Evolutionary conservation across 2,113 vertebrate species (phyloP).

Genomic region (Bubalus kerabau): DNA sequence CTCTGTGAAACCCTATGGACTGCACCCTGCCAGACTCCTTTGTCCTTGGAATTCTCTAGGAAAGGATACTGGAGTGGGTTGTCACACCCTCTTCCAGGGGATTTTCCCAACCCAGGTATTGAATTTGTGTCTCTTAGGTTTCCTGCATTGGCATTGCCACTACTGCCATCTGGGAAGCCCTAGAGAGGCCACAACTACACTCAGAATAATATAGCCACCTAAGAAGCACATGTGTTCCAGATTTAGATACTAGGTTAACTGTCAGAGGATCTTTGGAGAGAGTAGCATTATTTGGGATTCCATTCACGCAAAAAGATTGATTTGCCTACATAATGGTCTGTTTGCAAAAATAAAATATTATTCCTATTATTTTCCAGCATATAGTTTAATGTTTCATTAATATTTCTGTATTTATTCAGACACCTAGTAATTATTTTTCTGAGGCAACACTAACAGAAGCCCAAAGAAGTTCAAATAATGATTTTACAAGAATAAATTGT

Average conservation of each 20-base stretch:
- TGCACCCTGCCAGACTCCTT: not conserved
- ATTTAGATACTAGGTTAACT: not conserved
- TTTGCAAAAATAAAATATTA: conserved; percentile 28
- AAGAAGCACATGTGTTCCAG: not conserved
- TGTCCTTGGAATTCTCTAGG: not conserved
- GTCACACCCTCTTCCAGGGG: not conserved
- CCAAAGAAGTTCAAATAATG: conserved; percentile 26
- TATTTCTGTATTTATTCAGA: conserved; percentile 43
- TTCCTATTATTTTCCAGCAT: not conserved
- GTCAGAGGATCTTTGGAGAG: not conserved
- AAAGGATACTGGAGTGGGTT: not conserved
- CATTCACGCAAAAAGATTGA: not conserved
- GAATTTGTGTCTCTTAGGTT: not conserved
- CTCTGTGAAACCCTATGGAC: not conserved
- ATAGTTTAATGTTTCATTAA: conserved; percentile 23
- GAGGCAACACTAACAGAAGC: conserved; percentile 23
- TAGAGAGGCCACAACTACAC: not conserved
- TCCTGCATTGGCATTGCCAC: not conserved
- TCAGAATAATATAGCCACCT: not conserved
- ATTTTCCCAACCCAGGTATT: not conserved
- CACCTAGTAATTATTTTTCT: conserved; percentile 30
- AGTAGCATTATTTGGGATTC: not conserved
- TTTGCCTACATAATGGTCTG: not conserved
- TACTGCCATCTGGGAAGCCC: not conserved
- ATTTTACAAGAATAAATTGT: conserved; percentile 10